phyloP scores from a whole-genome alignment of 1,140 invertebrate genomes.

The Plectus sambesii region DNA sequence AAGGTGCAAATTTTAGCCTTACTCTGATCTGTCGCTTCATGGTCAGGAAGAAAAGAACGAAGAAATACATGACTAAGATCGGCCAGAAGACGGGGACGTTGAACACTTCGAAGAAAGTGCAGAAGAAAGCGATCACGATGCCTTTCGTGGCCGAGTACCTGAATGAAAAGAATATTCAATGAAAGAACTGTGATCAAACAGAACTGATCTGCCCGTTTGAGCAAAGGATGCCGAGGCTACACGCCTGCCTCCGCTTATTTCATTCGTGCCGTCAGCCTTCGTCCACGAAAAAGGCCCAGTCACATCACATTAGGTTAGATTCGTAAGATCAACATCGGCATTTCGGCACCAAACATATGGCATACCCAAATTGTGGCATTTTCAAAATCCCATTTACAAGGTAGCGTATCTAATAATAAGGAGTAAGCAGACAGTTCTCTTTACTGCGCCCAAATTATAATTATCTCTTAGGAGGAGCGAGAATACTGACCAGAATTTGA shows the following conservation, averaged over 20 bases:
- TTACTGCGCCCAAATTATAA: too few relatives aligned
- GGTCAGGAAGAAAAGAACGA: slow-evolving; percentile 85
- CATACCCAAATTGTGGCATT: too few relatives aligned
- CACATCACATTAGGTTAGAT: too few relatives aligned
- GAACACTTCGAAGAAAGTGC: slow-evolving; percentile 93
- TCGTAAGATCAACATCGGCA: too few relatives aligned
- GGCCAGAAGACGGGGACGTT: slow-evolving; percentile 99
- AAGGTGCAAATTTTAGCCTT: slow-evolving; percentile 29
- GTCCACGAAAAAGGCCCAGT: too few relatives aligned
- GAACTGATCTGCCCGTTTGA: background rate
- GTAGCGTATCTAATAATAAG: too few relatives aligned
- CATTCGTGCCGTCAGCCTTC: too few relatives aligned
- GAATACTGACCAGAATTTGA: slow-evolving; percentile 80
- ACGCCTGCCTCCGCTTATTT: too few relatives aligned
- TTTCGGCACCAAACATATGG: too few relatives aligned
- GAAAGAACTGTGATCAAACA: background rate
- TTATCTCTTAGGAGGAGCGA: too few relatives aligned
- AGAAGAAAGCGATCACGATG: slow-evolving; percentile 74
- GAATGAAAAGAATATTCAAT: slow-evolving; percentile 24
- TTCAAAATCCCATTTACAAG: too few relatives aligned
- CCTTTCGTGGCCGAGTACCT: slow-evolving; percentile 84
- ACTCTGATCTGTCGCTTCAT: slow-evolving; percentile 99
- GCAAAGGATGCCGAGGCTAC: background rate
- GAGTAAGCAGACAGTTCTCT: too few relatives aligned
- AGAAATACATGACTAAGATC: slow-evolving; percentile 98